phyloP scores from a whole-genome alignment of 2,113 vertebrate species.

The Mugil cephalus region DNA sequence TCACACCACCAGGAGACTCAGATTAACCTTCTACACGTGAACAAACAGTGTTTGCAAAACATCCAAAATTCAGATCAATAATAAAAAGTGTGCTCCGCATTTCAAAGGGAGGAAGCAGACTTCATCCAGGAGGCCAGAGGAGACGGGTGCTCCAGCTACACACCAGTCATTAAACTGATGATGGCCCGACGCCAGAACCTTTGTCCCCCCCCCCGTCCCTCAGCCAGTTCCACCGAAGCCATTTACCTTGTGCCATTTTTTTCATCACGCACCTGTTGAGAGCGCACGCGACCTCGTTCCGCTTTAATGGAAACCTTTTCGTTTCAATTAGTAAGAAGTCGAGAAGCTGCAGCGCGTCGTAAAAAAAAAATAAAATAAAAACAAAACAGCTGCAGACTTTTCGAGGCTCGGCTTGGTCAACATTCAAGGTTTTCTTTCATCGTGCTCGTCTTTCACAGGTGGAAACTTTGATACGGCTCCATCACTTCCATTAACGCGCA shows the following conservation, averaged over 20 bases:
- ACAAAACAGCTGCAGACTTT: conserved; percentile 21
- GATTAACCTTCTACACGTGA: background rate
- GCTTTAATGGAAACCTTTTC: conserved; percentile 47
- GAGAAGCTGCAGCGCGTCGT: background rate
- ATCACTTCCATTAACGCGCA: conserved; percentile 49
- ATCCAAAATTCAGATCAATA: background rate
- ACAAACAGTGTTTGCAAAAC: background rate
- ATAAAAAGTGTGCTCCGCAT: background rate
- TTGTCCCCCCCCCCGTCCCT: conserved; percentile 14
- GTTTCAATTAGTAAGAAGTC: conserved; percentile 18
- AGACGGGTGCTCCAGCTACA: conserved; percentile 3
- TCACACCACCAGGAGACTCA: conserved; percentile 6
- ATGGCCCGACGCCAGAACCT: conserved; percentile 35
- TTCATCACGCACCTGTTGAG: conserved; percentile 37
- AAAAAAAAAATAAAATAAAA: too few relatives aligned
- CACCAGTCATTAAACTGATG: conserved; percentile 8
- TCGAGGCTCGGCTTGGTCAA: background rate
- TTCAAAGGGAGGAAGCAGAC: conserved; percentile 1
- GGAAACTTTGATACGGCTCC: conserved; percentile 52
- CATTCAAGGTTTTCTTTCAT: conserved; percentile 23
- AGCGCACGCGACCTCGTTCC: conserved; percentile 33
- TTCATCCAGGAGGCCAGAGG: background rate
- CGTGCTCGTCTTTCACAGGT: conserved; percentile 4
- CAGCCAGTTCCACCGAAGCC: too few relatives aligned
- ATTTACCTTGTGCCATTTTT: conserved; percentile 12